A percentile compares a stretch with the other conserved stretches of the same genome.
Evolutionary conservation across 2,797 vertebrate species (phyloP).

Genomic region (Prionace glauca): DNA sequence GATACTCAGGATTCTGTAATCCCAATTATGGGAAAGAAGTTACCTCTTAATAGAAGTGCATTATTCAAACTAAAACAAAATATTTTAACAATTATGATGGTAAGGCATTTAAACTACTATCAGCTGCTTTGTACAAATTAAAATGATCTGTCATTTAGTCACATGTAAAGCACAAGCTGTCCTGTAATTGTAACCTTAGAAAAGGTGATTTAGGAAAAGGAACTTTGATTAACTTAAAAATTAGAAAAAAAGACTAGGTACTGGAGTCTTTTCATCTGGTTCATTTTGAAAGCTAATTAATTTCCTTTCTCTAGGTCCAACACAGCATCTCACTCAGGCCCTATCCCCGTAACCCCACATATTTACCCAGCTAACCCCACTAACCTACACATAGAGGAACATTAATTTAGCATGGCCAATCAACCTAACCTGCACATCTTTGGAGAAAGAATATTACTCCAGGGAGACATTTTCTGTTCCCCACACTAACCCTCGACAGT

Average conservation of each 20-base stretch:
- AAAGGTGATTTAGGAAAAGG: neutral
- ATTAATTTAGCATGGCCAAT: no score
- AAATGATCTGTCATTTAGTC: neutral
- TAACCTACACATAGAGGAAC: no score
- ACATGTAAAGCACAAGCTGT: neutral
- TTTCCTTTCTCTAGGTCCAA: neutral
- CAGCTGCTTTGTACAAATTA: neutral
- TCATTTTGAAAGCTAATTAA: neutral
- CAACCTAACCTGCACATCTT: no score
- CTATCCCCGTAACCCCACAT: no score
- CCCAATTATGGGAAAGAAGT: neutral
- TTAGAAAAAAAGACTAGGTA: neutral
- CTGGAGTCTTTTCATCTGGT: neutral
- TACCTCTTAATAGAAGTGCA: neutral
- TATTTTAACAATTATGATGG: neutral
- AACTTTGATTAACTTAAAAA: neutral
- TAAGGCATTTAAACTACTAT: neutral
- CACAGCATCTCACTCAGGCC: no score
- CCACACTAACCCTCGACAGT: neutral
- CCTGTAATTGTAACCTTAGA: neutral
- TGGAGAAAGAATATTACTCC: neutral
- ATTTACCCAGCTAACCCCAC: no score
- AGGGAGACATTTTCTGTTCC: neutral
- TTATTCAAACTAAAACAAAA: neutral
- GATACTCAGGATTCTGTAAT: no score